These are phyloP conservation scores for Epizoanthus fatuus DNA, from an alignment of 92 coral and sea anemone species.

Conservation along the genomic window DNA sequence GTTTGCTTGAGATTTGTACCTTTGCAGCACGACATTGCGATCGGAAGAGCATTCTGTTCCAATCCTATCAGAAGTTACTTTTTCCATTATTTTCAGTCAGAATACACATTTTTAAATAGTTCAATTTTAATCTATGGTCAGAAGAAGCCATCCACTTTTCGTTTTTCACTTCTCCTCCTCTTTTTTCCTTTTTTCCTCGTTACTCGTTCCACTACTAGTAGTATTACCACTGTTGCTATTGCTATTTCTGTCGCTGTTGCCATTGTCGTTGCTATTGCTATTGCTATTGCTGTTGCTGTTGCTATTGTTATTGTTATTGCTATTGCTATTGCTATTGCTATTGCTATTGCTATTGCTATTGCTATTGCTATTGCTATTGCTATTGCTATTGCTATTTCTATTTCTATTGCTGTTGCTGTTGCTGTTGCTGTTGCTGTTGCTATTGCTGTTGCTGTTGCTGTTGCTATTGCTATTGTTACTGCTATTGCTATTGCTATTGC, in stretches of 20 bases:
- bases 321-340: not conserved
- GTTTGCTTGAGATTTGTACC: too few species aligned
- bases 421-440: too few species aligned
- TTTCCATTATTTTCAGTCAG: too few species aligned
- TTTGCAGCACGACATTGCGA: too few species aligned
- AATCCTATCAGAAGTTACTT: too few species aligned
- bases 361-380: not conserved
- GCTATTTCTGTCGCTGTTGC: not conserved
- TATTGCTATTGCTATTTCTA: not conserved
- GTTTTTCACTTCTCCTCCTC: too few species aligned
- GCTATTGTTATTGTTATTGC: too few species aligned
- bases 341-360: not conserved
- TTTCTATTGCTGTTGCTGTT: not conserved
- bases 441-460: not conserved
- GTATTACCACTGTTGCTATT: not conserved
- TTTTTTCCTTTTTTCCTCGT: not conserved
- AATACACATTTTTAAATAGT: too few species aligned
- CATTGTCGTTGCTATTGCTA: not conserved
- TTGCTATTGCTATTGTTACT: not conserved
- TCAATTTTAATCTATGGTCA: too few species aligned
- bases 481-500: too few species aligned
- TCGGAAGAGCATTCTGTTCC: too few species aligned
- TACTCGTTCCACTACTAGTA: not conserved
- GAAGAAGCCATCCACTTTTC: too few species aligned
- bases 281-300: not conserved